Evolutionary conservation across 2,797 vertebrate genomes (phyloP), one percentile per base, ranked within the genome.

Genomic region (Pantherophis vulpinus): DNA sequence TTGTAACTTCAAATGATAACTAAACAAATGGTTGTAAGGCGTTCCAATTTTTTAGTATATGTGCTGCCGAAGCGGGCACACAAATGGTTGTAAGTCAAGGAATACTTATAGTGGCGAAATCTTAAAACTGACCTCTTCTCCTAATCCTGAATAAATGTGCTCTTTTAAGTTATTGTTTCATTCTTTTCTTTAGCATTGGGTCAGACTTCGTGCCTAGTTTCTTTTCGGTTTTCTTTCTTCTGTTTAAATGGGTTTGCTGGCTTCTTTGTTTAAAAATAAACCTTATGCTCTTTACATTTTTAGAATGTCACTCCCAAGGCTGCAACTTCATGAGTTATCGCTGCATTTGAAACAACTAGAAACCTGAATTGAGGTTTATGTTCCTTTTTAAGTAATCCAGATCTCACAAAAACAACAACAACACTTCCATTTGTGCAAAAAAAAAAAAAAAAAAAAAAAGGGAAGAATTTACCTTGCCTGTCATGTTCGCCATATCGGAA

Each of bases 121-220:
- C 25, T 63, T 63, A 12, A 63, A 63, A 29, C 27, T 12, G 11
- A 4, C 23, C 60, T 61, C 60, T 61, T 61, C 27, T 61, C 60
- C 25, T 10, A 25, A 61, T 23, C 60, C 25, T 61, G 25, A 61
- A 61, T 27, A 61, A 27, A 25, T 3, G 27, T 27, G 23, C 93
- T 27, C 1, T 83, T 88, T 90, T 88, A 95, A 59, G 90, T 93
- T 89, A 91, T 91, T 87, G 87, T 86, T 92, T 93, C 94, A 94
- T 94, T 94, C 91, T 96, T 93, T 94, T 87, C 58, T 10, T 0
- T 3, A 63, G 1, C 0, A 0, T 93, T 51, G 90, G 29, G 0
- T 3, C 23, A 66, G 91, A 93, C 93, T 58, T 96, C 87, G 90
- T 94, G 96, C 70, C 90, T 94, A 55, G 23, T 89, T 70, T 88